These are phyloP conservation scores for Lepus europaeus DNA, from an alignment of 2,113 vertebrate species.

Conservation along the genomic window DNA sequence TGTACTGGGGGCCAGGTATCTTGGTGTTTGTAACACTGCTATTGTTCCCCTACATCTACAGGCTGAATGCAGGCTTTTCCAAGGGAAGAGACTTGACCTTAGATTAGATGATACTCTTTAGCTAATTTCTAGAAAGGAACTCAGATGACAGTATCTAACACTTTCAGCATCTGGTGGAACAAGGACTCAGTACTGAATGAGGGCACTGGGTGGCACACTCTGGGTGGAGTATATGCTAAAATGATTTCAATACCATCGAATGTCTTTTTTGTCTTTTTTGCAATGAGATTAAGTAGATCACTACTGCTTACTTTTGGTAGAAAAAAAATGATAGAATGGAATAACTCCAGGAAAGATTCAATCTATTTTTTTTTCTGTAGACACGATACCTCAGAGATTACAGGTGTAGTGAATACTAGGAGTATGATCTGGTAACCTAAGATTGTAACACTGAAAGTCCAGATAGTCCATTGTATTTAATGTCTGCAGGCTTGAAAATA, in stretches of 20 bases:
- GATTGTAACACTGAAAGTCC: background rate
- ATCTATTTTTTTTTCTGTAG: background rate
- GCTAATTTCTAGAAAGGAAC: slow-evolving; percentile 24
- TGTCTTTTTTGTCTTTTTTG: background rate
- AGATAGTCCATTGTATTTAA: background rate
- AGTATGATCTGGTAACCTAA: background rate
- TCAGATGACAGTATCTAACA: background rate
- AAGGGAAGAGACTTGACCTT: slow-evolving; percentile 21
- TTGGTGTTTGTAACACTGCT: background rate
- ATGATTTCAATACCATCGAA: background rate
- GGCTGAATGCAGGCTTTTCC: background rate
- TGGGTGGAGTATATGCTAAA: background rate
- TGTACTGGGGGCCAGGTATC: background rate
- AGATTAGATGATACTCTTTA: background rate
- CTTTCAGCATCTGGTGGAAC: background rate
- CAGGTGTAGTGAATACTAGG: background rate
- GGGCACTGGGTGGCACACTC: background rate
- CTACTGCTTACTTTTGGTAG: slow-evolving; percentile 16
- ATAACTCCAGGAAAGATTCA: background rate
- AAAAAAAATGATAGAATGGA: slow-evolving; percentile 32
- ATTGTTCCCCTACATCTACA: background rate
- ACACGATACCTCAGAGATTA: background rate
- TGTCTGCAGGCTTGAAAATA: slow-evolving; percentile 12
- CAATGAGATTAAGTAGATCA: background rate
- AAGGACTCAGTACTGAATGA: background rate